Evolutionary conservation across 1,140 invertebrate genomes (phyloP).

Genomic region (Drosophila repleta): DNA sequence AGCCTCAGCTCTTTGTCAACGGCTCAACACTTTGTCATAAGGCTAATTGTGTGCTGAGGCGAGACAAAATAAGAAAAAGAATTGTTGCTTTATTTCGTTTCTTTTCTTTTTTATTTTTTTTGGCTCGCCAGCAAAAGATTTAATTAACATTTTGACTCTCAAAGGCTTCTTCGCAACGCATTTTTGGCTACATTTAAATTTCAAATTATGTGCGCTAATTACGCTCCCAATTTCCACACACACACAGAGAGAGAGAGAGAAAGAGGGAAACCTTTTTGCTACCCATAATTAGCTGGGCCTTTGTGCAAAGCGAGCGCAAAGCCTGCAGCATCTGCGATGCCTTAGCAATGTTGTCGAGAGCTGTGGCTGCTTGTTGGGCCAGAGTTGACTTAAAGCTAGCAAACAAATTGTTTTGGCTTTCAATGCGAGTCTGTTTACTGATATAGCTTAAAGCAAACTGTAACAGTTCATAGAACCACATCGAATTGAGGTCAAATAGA

Average conservation of each 20-base stretch:
- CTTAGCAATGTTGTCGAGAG: constrained; percentile 22
- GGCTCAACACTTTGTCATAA: constrained; percentile 66
- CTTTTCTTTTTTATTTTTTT: constrained; percentile 10
- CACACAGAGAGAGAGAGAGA: background rate
- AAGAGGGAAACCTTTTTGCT: constrained; percentile 58
- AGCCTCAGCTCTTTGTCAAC: constrained; percentile 15
- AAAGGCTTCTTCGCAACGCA: constrained; percentile 63
- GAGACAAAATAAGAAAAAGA: constrained; percentile 6
- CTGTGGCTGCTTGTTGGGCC: too few species aligned
- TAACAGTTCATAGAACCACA: background rate
- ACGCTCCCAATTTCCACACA: constrained; percentile 35
- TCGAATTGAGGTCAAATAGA: constrained; percentile 20
- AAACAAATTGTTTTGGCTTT: too few species aligned
- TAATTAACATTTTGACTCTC: constrained; percentile 78
- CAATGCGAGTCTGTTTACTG: background rate
- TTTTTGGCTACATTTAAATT: constrained; percentile 77
- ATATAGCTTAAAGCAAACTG: background rate
- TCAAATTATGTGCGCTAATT: constrained; percentile 82
- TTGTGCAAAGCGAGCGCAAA: constrained; percentile 48
- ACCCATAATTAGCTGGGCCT: constrained; percentile 71
- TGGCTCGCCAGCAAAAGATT: constrained; percentile 56
- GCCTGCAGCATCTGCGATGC: constrained; percentile 23
- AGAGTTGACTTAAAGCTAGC: too few species aligned
- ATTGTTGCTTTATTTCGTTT: background rate
- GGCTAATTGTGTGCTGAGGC: constrained; percentile 62